Evolutionary conservation across 2,888 invertebrate genomes (phyloP), one percentile per base, ranked within the genome.

Genomic region (Luffia ferchaultella): DNA sequence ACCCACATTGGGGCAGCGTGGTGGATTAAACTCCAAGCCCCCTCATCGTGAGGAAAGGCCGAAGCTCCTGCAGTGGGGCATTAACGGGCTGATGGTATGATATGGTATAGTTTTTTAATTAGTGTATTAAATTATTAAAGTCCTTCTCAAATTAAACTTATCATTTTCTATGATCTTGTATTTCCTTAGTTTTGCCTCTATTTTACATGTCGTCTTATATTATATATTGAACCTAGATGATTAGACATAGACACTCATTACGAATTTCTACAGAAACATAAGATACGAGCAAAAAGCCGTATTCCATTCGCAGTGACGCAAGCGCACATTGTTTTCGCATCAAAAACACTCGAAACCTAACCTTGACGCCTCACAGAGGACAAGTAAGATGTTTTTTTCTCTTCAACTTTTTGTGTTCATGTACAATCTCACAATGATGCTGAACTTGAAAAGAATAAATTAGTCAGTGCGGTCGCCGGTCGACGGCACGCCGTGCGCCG

Each of bases 391-490:
- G 49, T 55, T 65, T 73, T 74, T 72, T 73, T 68, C 65, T 59
- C 60, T 60, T 58, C 53, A 61, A 63, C 64, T 76, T 79, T 77
- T 78, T 78, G 70, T 64, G 62, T 64, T 65, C 62, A 71, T 68
- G 72, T 65, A 71, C 73, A 54, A 70, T 68, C 70, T 68, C 65
- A 71, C 70, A 75, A 72, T 72, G 65, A 62, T 64, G 60, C 61
- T 60, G 63, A 63, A 62, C 68, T 74, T 77, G 70, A 70, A 77
- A 73, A 70, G 76, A 76, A 79, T 76, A 77, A 60, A 77, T 77
- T 76, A 73, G 61, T 12, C 62, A 56, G 48, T 49, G 59, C 65
- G 76, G 76, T 75, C 76, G 66, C 66, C 67, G 70, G 58, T 70
- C 3, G 3, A 12, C 30, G 63, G 55, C 53, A 48, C 54, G 52